Percentiles rank a stretch among this genome's conserved stretches.
Conservation (phyloP, 2,113 vertebrate species). For the Burhinus bistriatus region DNA sequence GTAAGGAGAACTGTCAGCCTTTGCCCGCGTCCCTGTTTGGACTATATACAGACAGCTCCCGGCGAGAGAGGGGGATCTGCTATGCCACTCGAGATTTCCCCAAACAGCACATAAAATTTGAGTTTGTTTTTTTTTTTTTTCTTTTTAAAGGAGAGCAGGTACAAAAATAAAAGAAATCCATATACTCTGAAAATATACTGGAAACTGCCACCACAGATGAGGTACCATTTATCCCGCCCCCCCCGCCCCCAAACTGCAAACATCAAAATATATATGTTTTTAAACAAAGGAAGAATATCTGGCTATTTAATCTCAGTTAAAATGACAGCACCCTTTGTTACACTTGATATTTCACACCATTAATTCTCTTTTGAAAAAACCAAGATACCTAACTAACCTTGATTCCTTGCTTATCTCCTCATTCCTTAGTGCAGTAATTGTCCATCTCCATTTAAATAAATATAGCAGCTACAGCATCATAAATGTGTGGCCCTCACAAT, state of each 20-base stretch:
- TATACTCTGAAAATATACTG: constrained; percentile 74
- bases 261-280: constrained; percentile 70
- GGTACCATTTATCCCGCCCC: constrained; percentile 59
- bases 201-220: constrained; percentile 73
- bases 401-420: constrained; percentile 81
- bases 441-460: constrained; percentile 86
- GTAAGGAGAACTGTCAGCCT: constrained; percentile 5
- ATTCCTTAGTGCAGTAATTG: constrained; percentile 88
- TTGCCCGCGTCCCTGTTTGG: constrained; percentile 1
- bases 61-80: constrained; percentile 13
- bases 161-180: constrained; percentile 75
- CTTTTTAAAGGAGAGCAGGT: constrained; percentile 66
- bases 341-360: constrained; percentile 65
- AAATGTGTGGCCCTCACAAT: constrained; percentile 68
- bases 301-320: constrained; percentile 72
- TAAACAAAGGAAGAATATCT: constrained; percentile 72
- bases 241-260: constrained; percentile 55
- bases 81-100: constrained; percentile 25
- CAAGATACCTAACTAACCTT: constrained; percentile 57
- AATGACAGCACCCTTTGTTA: constrained; percentile 74
- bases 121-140: background rate
- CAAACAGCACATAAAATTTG: constrained; percentile 50
- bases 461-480: constrained; percentile 81
- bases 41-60: background rate
- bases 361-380: constrained; percentile 52